Conservation (phyloP, 30 jellyfish, hydroid and myxozoan genomes). For the Clytia hemisphaerica region DNA sequence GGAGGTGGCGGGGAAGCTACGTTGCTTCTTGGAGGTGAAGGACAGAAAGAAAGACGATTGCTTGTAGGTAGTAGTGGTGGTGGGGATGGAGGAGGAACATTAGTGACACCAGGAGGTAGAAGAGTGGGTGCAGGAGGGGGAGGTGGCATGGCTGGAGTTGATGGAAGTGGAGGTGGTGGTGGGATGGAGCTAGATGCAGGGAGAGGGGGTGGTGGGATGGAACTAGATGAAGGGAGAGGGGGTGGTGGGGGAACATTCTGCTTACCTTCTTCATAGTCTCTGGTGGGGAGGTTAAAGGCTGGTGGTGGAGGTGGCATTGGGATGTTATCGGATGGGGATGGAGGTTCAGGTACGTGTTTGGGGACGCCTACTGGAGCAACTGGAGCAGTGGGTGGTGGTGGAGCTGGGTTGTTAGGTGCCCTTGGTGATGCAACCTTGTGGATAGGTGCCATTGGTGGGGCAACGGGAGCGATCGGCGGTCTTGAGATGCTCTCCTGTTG, state of each 20-base stretch:
- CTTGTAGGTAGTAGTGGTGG: slow-evolving; percentile 29
- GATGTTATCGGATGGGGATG: slow-evolving; percentile 6
- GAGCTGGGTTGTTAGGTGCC: slow-evolving; percentile 35
- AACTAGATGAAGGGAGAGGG: slow-evolving; percentile 27
- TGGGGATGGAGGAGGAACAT: slow-evolving; percentile 25
- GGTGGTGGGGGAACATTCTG: not conserved
- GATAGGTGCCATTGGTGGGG: slow-evolving; percentile 36
- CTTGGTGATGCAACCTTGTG: slow-evolving; percentile 11
- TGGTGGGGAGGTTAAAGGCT: not conserved
- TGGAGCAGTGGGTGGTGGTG: slow-evolving; percentile 41
- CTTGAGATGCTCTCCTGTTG: slow-evolving; percentile 40
- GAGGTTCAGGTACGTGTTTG: slow-evolving; percentile 39
- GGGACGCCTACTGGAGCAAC: slow-evolving; percentile 49
- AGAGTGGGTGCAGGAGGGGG: slow-evolving; percentile 39
- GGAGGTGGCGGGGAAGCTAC: too few relatives aligned
- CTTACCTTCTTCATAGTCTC: not conserved
- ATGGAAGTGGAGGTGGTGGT: slow-evolving; percentile 28
- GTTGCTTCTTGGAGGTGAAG: too few relatives aligned
- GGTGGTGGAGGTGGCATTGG: slow-evolving; percentile 63
- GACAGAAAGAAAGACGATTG: too few relatives aligned
- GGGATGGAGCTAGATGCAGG: slow-evolving; percentile 25
- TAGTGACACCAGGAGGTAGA: too few relatives aligned
- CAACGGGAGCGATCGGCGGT: slow-evolving; percentile 65
- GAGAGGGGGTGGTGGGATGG: not conserved
- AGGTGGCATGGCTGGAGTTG: slow-evolving; percentile 25